Percentiles rank a stretch among this genome's conserved stretches.
phyloP scores from a whole-genome alignment of 2,113 vertebrate species.

The Cyphomyrus discorhynchus region DNA sequence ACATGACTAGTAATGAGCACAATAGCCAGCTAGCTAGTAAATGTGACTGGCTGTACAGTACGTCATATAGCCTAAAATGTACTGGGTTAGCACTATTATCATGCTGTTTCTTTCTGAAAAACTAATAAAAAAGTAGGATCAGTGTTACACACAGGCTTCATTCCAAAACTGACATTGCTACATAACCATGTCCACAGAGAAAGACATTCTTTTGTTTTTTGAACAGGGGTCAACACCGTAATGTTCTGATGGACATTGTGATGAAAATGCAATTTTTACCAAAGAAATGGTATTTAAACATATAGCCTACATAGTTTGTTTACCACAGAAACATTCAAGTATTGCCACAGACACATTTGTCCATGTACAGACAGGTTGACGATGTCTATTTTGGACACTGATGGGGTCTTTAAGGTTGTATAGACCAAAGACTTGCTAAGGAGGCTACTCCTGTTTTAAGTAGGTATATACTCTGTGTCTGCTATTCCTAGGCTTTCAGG shows the following conservation, averaged over 20 bases:
- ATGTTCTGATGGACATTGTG: neutral
- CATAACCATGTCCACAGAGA: neutral
- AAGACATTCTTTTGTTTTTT: neutral
- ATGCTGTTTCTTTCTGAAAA: neutral
- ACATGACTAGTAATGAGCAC: no score
- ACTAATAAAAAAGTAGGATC: neutral
- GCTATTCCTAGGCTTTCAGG: neutral
- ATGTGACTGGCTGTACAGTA: neutral
- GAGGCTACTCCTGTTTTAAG: neutral
- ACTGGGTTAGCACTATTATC: neutral
- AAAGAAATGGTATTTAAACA: neutral
- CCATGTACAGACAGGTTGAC: neutral
- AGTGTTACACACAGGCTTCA: neutral
- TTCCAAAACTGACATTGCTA: neutral
- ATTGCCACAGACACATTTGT: neutral
- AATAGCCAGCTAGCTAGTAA: neutral
- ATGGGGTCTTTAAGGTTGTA: neutral
- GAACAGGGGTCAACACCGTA: neutral
- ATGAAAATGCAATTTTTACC: neutral
- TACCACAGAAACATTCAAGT: neutral
- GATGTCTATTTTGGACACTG: neutral
- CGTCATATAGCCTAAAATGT: neutral
- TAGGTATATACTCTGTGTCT: neutral
- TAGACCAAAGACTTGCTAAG: neutral
- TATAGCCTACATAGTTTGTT: neutral